These are phyloP conservation scores for Ceratina japonica DNA, from an alignment of 1,140 invertebrate genomes.

Conservation along the genomic window DNA sequence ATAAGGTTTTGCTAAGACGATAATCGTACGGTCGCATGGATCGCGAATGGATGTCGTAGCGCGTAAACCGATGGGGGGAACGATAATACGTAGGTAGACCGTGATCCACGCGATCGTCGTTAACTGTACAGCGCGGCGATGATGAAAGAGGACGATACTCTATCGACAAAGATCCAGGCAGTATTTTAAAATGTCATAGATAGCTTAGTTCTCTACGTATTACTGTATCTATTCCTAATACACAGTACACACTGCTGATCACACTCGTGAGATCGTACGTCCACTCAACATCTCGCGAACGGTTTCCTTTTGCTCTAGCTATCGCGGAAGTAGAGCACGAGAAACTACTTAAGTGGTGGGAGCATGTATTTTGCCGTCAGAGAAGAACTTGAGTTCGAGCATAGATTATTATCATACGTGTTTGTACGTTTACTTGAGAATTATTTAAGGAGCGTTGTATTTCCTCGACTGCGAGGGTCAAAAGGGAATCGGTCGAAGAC, in stretches of 20 bases:
- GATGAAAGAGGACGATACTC: slow-evolving; percentile 23
- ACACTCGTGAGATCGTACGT: background rate
- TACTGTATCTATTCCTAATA: slow-evolving; percentile 22
- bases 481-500: no score
- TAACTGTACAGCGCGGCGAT: slow-evolving; percentile 24
- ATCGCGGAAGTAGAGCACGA: background rate
- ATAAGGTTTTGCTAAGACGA: slow-evolving; percentile 57
- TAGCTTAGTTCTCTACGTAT: slow-evolving; percentile 44
- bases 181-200: slow-evolving; percentile 59
- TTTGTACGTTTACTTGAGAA: background rate
- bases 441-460: background rate
- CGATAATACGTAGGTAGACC: background rate
- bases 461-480: no score
- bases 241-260: background rate
- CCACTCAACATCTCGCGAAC: background rate
- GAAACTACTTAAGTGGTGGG: background rate
- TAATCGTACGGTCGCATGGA: slow-evolving; percentile 28
- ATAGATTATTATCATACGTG: background rate
- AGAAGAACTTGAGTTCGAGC: no score
- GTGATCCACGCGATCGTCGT: slow-evolving; percentile 26
- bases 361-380: no score
- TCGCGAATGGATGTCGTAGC: background rate
- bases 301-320: background rate
- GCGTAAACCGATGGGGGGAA: background rate
- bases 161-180: slow-evolving; percentile 57